Evolutionary conservation across 92 coral and sea anemone genomes (phyloP), one percentile per base, ranked within the genome.

Genomic region (Heteractis magnifica): DNA sequence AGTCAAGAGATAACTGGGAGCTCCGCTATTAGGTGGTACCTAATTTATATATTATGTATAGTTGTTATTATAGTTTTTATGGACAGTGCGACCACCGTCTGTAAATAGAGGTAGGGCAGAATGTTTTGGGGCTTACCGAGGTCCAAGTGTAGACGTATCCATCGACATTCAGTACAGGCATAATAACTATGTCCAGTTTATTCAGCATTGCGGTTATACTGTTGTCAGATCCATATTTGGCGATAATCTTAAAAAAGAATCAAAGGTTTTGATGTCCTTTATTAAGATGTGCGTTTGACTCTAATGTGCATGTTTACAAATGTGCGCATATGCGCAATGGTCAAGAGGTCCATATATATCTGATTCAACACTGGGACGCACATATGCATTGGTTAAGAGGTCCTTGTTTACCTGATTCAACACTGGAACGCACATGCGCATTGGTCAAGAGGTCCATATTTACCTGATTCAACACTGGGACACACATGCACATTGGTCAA

Each of bases 131-230:
- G 71, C 86, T 84, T 81, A 89, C 92, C 23, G 79, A 60, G n/a
- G 19, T 85, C 85, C 85, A 72, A 6, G 93, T 90, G 85, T 78
- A 79, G 16, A 71, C 88, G 56, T 90, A 90, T 8, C 93, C 93
- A 76, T 90, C 93, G 14, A 86, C 93, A 74, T 90, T 90, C 60
- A 90, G 81, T 10, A 86, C 89, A 19, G 93, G 93, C 88, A 90
- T 83, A 75, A 90, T 90, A 11, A 90, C 83, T 58, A 84, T 75
- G 79, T 90, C 93, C 93, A 90, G 77, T 79, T 90, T 90, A 73
- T 83, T 72, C 5, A 90, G 80, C 88, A 90, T 86, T 62, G 75
- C 82, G 55, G 84, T 90, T 4, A 93, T 87, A 41, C 84, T 78
- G 8, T 68, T 23, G 65, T 93, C 97, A 49, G 76, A 7, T 12